phyloP scores from a whole-genome alignment of 2,888 invertebrate genomes.

The Deilephila elpenor region DNA sequence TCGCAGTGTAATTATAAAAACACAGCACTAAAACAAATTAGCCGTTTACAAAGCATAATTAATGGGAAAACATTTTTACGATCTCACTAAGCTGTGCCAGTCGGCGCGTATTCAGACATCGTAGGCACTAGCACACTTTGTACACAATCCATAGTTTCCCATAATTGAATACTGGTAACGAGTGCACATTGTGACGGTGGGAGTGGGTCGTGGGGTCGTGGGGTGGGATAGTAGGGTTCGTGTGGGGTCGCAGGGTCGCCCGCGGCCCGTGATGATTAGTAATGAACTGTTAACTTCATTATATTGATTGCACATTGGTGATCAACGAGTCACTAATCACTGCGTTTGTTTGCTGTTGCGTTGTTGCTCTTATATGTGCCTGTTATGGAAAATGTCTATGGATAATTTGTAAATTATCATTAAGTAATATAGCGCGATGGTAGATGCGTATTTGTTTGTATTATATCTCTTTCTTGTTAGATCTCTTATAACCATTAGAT shows the following conservation, averaged over 20 bases:
- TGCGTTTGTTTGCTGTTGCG: constrained; percentile 11
- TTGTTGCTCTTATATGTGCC: not conserved
- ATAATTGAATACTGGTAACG: constrained; percentile 25
- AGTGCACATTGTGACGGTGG: constrained; percentile 19
- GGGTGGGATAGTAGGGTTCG: not conserved
- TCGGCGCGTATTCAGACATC: not conserved
- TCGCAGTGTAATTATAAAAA: no score
- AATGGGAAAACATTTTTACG: not conserved
- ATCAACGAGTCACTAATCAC: constrained; percentile 25
- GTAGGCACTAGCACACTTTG: not conserved
- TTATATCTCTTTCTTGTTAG: no score
- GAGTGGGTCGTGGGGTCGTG: no score
- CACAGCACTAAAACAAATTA: not conserved
- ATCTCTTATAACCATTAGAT: no score
- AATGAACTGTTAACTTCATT: constrained; percentile 27
- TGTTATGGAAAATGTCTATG: not conserved
- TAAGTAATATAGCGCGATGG: no score
- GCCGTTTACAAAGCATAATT: not conserved
- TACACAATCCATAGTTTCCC: constrained; percentile 22
- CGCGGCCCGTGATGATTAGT: constrained; percentile 16
- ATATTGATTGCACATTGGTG: constrained; percentile 23
- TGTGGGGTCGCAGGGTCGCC: not conserved
- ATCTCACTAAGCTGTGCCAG: not conserved
- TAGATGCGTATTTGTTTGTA: no score
- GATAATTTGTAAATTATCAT: not conserved